phyloP scores from a whole-genome alignment of 2,797 vertebrate species.

The Tolypeutes matacus region DNA sequence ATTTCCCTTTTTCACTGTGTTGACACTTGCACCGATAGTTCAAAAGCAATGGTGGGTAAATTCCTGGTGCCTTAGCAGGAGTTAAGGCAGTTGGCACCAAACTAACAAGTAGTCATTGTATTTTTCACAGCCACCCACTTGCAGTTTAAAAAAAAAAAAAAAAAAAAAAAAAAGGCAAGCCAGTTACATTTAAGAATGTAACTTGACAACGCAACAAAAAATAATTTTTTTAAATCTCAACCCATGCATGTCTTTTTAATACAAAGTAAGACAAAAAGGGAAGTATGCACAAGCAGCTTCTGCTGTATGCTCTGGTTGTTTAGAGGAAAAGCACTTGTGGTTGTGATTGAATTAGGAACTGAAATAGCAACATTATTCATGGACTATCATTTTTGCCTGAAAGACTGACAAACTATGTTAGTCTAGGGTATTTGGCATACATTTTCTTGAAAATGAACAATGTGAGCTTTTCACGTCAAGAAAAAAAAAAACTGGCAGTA shows the following conservation, averaged over 20 bases:
- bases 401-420: constrained; percentile 27
- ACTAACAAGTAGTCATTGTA: not conserved
- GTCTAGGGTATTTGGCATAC: not conserved
- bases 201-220: constrained; percentile 7
- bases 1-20: not conserved
- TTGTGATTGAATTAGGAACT: not conserved
- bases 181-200: not conserved
- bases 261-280: not conserved
- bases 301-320: not conserved
- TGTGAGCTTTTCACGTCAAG: constrained; percentile 34
- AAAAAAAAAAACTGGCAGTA: constrained; percentile 31
- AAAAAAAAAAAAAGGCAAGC: not conserved
- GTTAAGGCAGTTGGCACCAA: not conserved
- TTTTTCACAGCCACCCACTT: not conserved
- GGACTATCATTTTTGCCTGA: constrained; percentile 8
- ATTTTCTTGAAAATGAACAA: constrained; percentile 53
- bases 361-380: constrained; percentile 1
- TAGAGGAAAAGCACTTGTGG: not conserved
- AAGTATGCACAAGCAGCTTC: not conserved
- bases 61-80: not conserved
- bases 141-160: not conserved
- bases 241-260: not conserved
- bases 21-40: not conserved
- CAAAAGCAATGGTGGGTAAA: not conserved
- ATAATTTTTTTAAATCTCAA: constrained; percentile 6